Evolutionary conservation across 2,113 vertebrate species (phyloP).

Genomic region (Danionella cerebrum): DNA sequence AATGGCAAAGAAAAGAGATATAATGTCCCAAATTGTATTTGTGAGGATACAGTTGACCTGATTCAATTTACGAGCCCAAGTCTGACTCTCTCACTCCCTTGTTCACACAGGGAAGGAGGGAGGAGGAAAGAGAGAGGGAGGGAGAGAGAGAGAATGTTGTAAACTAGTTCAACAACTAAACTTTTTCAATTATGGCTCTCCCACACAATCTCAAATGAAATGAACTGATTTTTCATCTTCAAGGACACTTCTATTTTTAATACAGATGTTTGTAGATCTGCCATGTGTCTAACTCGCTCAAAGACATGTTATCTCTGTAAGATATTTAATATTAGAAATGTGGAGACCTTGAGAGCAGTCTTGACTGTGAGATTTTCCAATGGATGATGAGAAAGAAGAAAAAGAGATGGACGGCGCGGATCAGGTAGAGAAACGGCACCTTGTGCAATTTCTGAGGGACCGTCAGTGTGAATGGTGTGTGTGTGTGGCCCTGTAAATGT

Average conservation of each 20-base stretch:
- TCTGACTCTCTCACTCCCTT: not conserved
- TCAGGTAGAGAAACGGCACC: no score
- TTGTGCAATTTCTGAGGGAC: no score
- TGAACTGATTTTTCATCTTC: slow-evolving; percentile 7
- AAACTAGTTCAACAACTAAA: slow-evolving; percentile 21
- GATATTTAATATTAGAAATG: not conserved
- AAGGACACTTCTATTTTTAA: slow-evolving; percentile 13
- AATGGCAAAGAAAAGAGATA: not conserved
- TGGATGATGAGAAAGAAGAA: not conserved
- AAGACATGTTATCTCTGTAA: not conserved
- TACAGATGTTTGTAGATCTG: slow-evolving; percentile 10
- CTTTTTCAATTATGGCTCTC: slow-evolving; percentile 11
- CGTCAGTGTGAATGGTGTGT: no score
- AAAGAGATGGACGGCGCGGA: not conserved
- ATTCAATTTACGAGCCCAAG: slow-evolving; percentile 14
- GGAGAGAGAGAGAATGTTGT: not conserved
- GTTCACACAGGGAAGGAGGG: not conserved
- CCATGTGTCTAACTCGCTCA: not conserved
- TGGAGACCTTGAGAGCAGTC: not conserved
- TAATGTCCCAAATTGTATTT: slow-evolving; percentile 15
- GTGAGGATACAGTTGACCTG: slow-evolving; percentile 10
- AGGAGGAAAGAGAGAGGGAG: no score
- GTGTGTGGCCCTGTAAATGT: no score
- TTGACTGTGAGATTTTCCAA: not conserved
- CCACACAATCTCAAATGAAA: slow-evolving; percentile 12